These are phyloP conservation scores for Pseudopodoces humilis DNA, from an alignment of 2,113 vertebrate species.

Conservation along the genomic window DNA sequence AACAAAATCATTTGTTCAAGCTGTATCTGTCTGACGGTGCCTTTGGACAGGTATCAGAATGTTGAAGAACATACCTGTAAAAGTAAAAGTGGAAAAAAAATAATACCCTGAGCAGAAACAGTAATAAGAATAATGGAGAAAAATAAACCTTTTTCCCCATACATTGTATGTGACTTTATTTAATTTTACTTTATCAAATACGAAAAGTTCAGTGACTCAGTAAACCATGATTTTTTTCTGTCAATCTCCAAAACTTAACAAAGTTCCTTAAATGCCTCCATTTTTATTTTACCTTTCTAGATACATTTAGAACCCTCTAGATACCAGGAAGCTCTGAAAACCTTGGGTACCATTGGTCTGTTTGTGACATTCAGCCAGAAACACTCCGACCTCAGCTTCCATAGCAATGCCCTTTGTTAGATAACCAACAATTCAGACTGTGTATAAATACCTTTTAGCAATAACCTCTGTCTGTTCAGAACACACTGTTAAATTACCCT, in stretches of 20 bases:
- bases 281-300: not conserved
- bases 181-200: not conserved
- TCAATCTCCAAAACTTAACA: not conserved
- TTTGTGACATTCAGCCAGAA: not conserved
- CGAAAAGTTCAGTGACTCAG: not conserved
- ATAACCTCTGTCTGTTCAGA: not conserved
- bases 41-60: not conserved
- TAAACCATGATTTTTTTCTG: not conserved
- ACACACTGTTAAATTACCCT: rapidly evolving
- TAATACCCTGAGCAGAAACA: not conserved
- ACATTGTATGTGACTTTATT: not conserved
- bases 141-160: not conserved
- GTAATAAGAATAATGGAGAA: not conserved
- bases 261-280: not conserved
- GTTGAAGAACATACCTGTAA: not conserved
- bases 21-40: not conserved
- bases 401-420: not conserved
- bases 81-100: not conserved
- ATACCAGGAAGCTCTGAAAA: not conserved
- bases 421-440: not conserved
- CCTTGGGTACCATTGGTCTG: not conserved
- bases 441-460: not conserved
- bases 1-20: not conserved
- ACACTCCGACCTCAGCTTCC: not conserved
- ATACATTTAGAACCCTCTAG: not conserved